Conservation (phyloP, 64 coral and sea anemone species). For the Dendrophyllia cribrosa region DNA sequence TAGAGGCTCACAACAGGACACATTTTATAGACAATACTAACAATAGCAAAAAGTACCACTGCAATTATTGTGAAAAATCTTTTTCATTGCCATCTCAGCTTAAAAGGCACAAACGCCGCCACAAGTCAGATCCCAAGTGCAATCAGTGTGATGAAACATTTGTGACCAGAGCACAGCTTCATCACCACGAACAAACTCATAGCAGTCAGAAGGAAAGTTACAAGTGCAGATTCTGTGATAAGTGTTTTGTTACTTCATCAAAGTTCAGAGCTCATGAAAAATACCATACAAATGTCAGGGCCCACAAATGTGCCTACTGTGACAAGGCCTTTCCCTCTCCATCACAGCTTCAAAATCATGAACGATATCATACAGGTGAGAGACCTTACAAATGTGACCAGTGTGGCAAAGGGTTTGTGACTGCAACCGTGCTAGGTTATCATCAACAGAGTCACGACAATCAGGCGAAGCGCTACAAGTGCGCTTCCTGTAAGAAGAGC, state of each 20-base stretch:
- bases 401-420: constrained; percentile 26
- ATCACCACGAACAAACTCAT: not conserved
- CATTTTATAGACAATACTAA: no score
- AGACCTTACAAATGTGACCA: constrained; percentile 46
- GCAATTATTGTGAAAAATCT: no score
- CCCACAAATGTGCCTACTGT: constrained; percentile 3
- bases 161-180: not conserved
- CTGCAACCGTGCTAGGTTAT: not conserved
- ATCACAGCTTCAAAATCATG: constrained; percentile 26
- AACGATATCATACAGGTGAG: constrained; percentile 31
- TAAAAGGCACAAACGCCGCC: no score
- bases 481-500: not conserved
- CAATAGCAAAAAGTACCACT: no score
- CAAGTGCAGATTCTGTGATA: constrained; percentile 20
- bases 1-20: no score
- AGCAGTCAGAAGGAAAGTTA: not conserved
- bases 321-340: constrained; percentile 14
- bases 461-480: constrained; percentile 30
- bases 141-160: not conserved
- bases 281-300: not conserved
- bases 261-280: constrained; percentile 3
- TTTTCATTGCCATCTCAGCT: no score
- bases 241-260: not conserved
- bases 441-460: constrained; percentile 20
- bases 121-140: not conserved